These are phyloP conservation scores for Priocnemis perturbator DNA, from an alignment of 2,888 invertebrate species.

Conservation along the genomic window DNA sequence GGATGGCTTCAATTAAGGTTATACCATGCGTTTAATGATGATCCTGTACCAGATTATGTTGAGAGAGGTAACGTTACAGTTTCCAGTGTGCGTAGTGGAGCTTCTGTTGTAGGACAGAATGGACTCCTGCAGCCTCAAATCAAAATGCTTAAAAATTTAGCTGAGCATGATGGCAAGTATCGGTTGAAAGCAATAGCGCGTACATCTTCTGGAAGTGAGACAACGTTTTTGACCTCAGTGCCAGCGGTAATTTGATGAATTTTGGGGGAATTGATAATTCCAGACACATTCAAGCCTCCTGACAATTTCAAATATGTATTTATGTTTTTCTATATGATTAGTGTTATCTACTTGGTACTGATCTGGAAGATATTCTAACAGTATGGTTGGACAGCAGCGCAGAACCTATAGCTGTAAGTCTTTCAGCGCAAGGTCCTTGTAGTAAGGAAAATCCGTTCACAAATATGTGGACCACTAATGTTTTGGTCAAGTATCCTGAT, in stretches of 20 bases:
- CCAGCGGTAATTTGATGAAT: slow-evolving; percentile 85
- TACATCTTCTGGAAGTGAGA: slow-evolving; percentile 81
- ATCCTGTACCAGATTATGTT: slow-evolving; percentile 78
- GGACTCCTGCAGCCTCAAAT: slow-evolving; percentile 78
- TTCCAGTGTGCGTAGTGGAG: slow-evolving; percentile 82
- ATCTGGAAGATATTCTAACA: slow-evolving; percentile 86
- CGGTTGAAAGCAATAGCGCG: slow-evolving; percentile 83
- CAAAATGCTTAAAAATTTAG: slow-evolving; percentile 79
- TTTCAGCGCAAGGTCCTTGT: slow-evolving; percentile 77
- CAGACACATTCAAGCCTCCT: slow-evolving; percentile 46
- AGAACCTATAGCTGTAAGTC: slow-evolving; percentile 84
- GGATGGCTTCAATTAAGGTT: slow-evolving; percentile 84
- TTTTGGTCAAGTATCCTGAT: slow-evolving; percentile 88
- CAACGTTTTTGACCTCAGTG: slow-evolving; percentile 85
- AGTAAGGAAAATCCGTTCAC: slow-evolving; percentile 74
- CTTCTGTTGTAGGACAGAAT: slow-evolving; percentile 80
- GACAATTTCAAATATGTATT: background rate
- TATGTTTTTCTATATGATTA: slow-evolving; percentile 58
- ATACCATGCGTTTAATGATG: slow-evolving; percentile 81
- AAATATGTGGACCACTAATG: slow-evolving; percentile 83
- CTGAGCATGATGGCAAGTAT: slow-evolving; percentile 84
- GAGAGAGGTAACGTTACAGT: slow-evolving; percentile 84
- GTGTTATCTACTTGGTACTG: slow-evolving; percentile 86
- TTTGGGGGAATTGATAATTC: background rate
- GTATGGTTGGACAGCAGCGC: slow-evolving; percentile 88